A percentile compares a stretch with the other conserved stretches of the same genome.
phyloP scores from a whole-genome alignment of 1,140 invertebrate genomes.

The Riptortus pedestris region DNA sequence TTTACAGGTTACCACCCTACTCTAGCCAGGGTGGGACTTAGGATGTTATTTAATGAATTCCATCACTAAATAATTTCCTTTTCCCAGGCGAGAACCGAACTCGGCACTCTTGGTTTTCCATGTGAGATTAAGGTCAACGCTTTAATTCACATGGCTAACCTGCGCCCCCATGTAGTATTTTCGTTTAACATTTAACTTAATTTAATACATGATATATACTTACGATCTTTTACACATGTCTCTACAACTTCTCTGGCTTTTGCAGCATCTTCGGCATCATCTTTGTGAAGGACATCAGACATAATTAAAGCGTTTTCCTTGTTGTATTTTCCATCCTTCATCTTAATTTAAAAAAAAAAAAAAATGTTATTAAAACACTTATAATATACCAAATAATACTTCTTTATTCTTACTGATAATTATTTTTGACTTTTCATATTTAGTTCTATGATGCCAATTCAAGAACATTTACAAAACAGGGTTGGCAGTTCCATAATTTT shows the following conservation, averaged over 20 bases:
- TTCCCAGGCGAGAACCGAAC: no score
- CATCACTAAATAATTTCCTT: no score
- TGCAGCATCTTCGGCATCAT: conserved; percentile 16
- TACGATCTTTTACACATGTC: conserved; percentile 14
- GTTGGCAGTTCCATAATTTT: not conserved
- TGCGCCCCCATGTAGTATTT: no score
- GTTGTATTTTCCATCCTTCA: conserved; percentile 21
- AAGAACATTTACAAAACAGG: not conserved
- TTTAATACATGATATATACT: no score
- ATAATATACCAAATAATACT: not conserved
- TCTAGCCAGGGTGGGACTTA: no score
- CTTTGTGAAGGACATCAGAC: conserved; percentile 25
- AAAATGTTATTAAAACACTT: not conserved
- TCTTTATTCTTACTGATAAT: not conserved
- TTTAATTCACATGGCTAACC: no score
- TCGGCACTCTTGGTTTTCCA: no score
- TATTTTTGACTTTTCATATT: not conserved
- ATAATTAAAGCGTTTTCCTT: conserved; percentile 23
- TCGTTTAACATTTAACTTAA: no score
- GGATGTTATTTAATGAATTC: no score
- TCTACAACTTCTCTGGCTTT: conserved; percentile 21
- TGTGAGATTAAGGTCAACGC: no score
- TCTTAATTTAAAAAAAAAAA: conserved; percentile 10
- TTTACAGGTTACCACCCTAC: no score
- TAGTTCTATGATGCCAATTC: not conserved